Conservation (phyloP, 1,140 invertebrate genomes). For the Drosophila dunni region DNA sequence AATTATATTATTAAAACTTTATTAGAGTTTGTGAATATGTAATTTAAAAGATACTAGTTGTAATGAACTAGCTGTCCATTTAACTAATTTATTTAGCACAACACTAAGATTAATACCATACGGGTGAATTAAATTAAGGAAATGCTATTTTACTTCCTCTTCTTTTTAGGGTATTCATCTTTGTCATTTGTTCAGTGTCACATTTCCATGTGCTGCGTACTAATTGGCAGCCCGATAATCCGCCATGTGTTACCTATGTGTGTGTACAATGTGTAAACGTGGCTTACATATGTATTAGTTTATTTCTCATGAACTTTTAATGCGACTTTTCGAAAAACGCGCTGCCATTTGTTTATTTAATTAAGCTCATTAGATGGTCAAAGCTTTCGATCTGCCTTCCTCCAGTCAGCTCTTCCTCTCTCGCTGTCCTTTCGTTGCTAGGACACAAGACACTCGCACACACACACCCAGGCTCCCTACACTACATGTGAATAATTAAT, state of each 20-base stretch:
- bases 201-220: not conserved
- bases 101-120: too few relatives aligned
- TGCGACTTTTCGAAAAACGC: conserved; percentile 55
- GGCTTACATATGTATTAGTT: conserved; percentile 36
- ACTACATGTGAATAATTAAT: conserved; percentile 73
- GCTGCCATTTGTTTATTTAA: conserved; percentile 77
- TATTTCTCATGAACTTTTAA: conserved; percentile 66
- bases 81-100: too few relatives aligned
- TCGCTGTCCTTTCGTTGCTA: conserved; percentile 32
- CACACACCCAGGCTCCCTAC: conserved; percentile 14
- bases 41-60: too few relatives aligned
- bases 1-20: too few relatives aligned
- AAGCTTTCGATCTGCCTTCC: conserved; percentile 31
- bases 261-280: not conserved
- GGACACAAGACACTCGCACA: conserved; percentile 12
- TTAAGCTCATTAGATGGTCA: conserved; percentile 71
- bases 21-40: too few relatives aligned
- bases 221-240: conserved; percentile 39
- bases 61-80: too few relatives aligned
- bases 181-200: not conserved
- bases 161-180: not conserved
- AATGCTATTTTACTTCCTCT: too few relatives aligned
- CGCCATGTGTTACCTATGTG: conserved; percentile 9
- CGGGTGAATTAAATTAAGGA: too few relatives aligned
- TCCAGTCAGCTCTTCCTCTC: not conserved